Evolutionary conservation across 2,797 vertebrate species (phyloP).

Genomic region (Amblyopsis hoosieri): DNA sequence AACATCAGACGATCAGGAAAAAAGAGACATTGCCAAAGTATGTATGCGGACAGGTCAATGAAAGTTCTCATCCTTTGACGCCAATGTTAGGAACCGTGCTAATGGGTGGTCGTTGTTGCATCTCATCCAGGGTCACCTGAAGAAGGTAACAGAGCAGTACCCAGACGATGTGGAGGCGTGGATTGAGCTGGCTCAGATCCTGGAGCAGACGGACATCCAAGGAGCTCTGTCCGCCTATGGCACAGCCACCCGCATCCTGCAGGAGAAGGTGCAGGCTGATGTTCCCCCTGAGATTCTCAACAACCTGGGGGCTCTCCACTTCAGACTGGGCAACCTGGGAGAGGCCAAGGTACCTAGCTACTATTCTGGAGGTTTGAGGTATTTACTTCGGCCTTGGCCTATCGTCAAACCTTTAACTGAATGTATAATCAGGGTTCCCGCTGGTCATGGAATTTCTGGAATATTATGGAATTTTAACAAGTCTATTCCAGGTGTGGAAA

Average conservation of each 20-base stretch:
- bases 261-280: constrained; percentile 98
- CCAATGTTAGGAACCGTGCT: neutral
- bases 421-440: too few relatives aligned
- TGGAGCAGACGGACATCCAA: constrained; percentile 98
- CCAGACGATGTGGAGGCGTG: constrained; percentile 98
- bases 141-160: constrained; percentile 98
- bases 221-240: constrained; percentile 96
- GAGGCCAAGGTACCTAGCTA: constrained; percentile 88
- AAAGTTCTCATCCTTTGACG: neutral
- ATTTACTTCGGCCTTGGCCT: neutral
- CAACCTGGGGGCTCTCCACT: constrained; percentile 97
- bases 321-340: constrained; percentile 95
- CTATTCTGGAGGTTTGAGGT: neutral
- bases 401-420: too few relatives aligned
- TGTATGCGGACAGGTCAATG: neutral
- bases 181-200: constrained; percentile 97
- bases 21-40: constrained; percentile 97
- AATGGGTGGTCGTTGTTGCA: neutral
- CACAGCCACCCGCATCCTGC: constrained; percentile 96
- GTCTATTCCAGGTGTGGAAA: too few relatives aligned
- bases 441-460: too few relatives aligned
- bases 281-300: constrained; percentile 98
- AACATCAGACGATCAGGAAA: constrained; percentile 97
- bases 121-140: constrained; percentile 89
- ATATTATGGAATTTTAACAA: too few relatives aligned